Evolutionary conservation across 2,888 invertebrate species (phyloP).

Genomic region (Cephus pygmeus): DNA sequence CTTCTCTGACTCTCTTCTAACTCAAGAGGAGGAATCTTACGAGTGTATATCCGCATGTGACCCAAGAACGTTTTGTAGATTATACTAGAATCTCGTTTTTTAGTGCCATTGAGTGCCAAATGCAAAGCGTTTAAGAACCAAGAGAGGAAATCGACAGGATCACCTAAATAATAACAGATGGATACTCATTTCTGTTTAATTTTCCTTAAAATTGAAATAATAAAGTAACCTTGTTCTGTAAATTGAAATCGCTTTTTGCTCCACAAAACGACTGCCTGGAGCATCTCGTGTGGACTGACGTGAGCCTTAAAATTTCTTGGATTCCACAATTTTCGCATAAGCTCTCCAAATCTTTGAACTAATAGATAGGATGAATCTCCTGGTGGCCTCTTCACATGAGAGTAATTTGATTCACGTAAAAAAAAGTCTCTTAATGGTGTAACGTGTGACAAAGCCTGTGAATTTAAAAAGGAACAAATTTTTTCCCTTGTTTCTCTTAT

Average conservation of each 20-base stretch:
- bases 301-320: constrained; percentile 99
- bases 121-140: constrained; percentile 99
- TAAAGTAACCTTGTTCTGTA: constrained; percentile 86
- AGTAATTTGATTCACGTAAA: constrained; percentile 92
- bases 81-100: constrained; percentile 88
- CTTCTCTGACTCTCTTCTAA: constrained; percentile 89
- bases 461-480: neutral
- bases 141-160: constrained; percentile 96
- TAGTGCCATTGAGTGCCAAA: constrained; percentile 91
- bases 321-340: constrained; percentile 98
- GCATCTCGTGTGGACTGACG: constrained; percentile 99
- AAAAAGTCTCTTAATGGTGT: constrained; percentile 95
- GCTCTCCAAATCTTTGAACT: constrained; percentile 93
- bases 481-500: constrained; percentile 36
- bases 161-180: constrained; percentile 72
- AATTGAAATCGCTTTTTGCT: constrained; percentile 98
- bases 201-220: neutral
- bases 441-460: constrained; percentile 93
- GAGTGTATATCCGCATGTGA: constrained; percentile 88
- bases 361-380: constrained; percentile 94
- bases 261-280: constrained; percentile 97
- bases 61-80: constrained; percentile 96
- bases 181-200: neutral
- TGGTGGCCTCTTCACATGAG: constrained; percentile 88
- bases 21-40: constrained; percentile 94